Evolutionary conservation across 2,113 vertebrate species (phyloP).

Genomic region (Melanostigma gelatinosum): DNA sequence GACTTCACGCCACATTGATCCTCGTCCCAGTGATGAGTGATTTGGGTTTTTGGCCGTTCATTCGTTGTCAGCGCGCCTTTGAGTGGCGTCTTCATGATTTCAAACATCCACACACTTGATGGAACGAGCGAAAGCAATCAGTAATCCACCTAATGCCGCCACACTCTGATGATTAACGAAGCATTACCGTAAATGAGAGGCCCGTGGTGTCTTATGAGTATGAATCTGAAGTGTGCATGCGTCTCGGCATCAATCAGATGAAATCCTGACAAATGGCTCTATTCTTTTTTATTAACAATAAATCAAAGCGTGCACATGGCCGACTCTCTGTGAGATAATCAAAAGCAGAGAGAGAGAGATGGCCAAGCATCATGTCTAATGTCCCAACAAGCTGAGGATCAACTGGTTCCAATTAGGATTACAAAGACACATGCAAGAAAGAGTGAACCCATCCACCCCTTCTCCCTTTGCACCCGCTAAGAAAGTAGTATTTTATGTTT

Average conservation of each 20-base stretch:
- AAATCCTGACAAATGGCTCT: constrained; percentile 60
- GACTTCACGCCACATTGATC: constrained; percentile 38
- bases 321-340: constrained; percentile 61
- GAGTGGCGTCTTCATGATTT: constrained; percentile 37
- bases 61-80: constrained; percentile 42
- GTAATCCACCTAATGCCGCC: constrained; percentile 45
- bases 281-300: constrained; percentile 68
- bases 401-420: constrained; percentile 72
- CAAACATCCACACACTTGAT: neutral
- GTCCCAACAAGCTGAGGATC: constrained; percentile 62
- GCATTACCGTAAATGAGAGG: constrained; percentile 35
- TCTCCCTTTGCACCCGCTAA: constrained; percentile 13
- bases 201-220: constrained; percentile 39
- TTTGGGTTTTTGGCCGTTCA: constrained; percentile 32
- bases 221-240: constrained; percentile 52
- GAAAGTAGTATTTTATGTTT: neutral
- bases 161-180: constrained; percentile 58
- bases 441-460: constrained; percentile 62
- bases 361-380: constrained; percentile 65
- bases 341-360: constrained; percentile 61
- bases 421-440: constrained; percentile 53
- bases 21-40: constrained; percentile 21
- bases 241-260: constrained; percentile 63
- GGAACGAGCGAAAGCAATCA: constrained; percentile 42
- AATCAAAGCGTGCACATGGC: constrained; percentile 65